phyloP scores from a whole-genome alignment of 2,888 invertebrate species.

The Drosophila longiperda region DNA sequence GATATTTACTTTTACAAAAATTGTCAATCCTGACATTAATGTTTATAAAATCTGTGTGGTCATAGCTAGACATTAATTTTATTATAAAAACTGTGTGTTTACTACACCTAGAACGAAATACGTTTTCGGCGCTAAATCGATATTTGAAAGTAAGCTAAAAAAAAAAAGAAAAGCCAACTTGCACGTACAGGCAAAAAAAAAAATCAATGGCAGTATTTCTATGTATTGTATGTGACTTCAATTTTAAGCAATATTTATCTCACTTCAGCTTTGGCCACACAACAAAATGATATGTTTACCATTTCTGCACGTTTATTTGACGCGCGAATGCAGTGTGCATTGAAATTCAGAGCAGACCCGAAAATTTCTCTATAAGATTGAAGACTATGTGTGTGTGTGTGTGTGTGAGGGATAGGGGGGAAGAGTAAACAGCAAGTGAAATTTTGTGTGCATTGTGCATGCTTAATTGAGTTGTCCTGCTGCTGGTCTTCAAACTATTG shows the following conservation, averaged over 20 bases:
- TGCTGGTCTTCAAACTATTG: constrained; percentile 28
- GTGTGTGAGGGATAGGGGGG: neutral
- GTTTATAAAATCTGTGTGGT: neutral
- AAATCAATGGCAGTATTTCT: constrained; percentile 67
- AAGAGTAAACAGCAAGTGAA: constrained; percentile 45
- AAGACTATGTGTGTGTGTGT: neutral
- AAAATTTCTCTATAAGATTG: neutral
- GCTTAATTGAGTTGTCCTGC: constrained; percentile 74
- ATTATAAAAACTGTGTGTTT: neutral
- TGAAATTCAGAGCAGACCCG: constrained; percentile 53
- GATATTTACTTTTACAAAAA: neutral
- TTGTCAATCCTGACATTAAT: neutral
- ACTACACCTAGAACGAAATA: neutral
- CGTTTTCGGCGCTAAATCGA: neutral
- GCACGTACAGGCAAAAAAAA: constrained; percentile 58
- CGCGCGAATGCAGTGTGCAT: constrained; percentile 60
- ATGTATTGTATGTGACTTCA: constrained; percentile 68
- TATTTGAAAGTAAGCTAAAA: constrained; percentile 2
- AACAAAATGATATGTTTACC: constrained; percentile 51
- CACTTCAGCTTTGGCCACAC: constrained; percentile 4
- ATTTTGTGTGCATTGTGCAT: constrained; percentile 78
- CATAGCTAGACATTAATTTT: neutral
- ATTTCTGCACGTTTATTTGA: constrained; percentile 53
- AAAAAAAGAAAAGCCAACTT: constrained; percentile 30
- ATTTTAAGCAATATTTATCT: constrained; percentile 63